Evolutionary conservation across 2,797 vertebrate genomes (phyloP).

Genomic region (Cirrhinus mrigala): DNA sequence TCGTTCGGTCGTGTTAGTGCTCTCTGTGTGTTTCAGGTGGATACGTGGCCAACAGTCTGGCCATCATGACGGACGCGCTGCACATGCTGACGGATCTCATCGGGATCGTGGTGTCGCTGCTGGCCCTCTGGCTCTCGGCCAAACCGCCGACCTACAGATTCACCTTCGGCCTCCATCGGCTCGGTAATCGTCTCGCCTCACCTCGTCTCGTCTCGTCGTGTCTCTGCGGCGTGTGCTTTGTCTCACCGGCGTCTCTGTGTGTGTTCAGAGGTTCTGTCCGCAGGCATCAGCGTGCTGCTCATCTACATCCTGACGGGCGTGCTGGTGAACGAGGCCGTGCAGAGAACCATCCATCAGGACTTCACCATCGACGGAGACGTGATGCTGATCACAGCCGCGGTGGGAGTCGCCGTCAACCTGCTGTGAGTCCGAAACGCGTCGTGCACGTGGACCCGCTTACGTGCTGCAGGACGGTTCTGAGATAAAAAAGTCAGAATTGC

Average conservation of each 20-base stretch:
- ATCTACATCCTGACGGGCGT: slow-evolving; percentile 92
- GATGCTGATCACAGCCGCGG: slow-evolving; percentile 97
- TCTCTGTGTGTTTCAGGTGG: slow-evolving; percentile 81
- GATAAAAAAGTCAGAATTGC: no score
- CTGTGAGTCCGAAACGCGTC: slow-evolving; percentile 82
- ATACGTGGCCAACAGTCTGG: slow-evolving; percentile 94
- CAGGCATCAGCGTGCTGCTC: slow-evolving; percentile 91
- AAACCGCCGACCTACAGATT: slow-evolving; percentile 92
- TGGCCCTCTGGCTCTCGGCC: slow-evolving; percentile 93
- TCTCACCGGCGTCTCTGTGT: slow-evolving; percentile 45
- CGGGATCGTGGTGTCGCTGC: slow-evolving; percentile 91
- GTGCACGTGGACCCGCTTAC: no score
- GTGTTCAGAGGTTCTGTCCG: slow-evolving; percentile 91
- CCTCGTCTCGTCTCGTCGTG: not conserved
- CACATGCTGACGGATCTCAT: slow-evolving; percentile 95
- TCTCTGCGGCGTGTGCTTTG: not conserved
- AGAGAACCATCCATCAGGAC: slow-evolving; percentile 92
- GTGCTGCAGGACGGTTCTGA: no score
- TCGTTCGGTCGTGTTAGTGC: not conserved
- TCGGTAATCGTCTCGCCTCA: slow-evolving; percentile 79
- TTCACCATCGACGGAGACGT: slow-evolving; percentile 95
- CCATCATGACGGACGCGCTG: slow-evolving; percentile 96
- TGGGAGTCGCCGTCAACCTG: slow-evolving; percentile 95
- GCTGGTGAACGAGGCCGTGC: slow-evolving; percentile 92
- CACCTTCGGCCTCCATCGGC: slow-evolving; percentile 94